Evolutionary conservation across 2,888 invertebrate genomes (phyloP), one percentile per base, ranked within the genome.

Genomic region (Escarpia spicata): DNA sequence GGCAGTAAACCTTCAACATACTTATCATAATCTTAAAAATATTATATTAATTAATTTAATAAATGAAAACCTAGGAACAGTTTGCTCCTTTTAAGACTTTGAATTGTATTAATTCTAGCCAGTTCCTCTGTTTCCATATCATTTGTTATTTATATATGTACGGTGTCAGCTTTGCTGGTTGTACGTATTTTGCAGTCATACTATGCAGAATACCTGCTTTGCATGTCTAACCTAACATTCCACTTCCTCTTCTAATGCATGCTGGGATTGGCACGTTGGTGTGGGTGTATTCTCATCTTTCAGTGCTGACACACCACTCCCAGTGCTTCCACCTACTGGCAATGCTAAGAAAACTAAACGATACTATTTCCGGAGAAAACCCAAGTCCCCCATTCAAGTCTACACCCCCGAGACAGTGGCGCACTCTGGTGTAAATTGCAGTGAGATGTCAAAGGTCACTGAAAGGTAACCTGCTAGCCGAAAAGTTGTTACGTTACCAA

Each of bases 361-460:
- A 26, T 75, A 75, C n/a, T 75, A 75, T 75, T 75, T 75, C 75
- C 75, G 75, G 75, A 75, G 75, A 75, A 75, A 75, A 75, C 75
- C 75, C 75, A 75, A 75, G 75, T 75, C 75, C 75, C 75, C 75
- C 75, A 75, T 26, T 75, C 75, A 75, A 15, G 75, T 75, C 75
- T 75, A n/a, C 75, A 75, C 75, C 6, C 75, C 19, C n/a, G 75
- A 75, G 19, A 75, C 75, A 75, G 75, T 60, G 60, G 60, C 60
- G 60, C 60, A 60, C 60, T 60, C 60, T 60, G 60, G 60, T 60
- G 60, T 60, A 10, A 60, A 60, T 60, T 60, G 19, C 60, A 60
- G 60, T 60, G 60, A 60, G 60, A 60, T 60, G 60, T 60, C 60
- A 60, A 60, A 75, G 75, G 75, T 75, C 75, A 75, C n/a, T 75